phyloP scores from a whole-genome alignment of 2,797 vertebrate genomes.

The Eulemur albifrons region DNA sequence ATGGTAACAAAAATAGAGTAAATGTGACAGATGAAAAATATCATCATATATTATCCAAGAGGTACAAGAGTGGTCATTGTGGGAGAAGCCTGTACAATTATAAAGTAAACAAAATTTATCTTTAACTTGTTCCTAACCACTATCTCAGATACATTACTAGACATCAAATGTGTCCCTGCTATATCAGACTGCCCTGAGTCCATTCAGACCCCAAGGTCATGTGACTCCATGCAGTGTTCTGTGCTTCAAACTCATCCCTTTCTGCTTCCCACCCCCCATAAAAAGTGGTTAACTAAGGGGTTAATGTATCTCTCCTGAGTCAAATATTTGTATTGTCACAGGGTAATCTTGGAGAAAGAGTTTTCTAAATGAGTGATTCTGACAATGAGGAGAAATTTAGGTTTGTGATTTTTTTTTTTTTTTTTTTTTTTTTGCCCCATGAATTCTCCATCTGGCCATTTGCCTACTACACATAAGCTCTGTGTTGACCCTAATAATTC shows the following conservation, averaged over 20 bases:
- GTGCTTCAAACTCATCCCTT: not conserved
- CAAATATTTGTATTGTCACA: slow-evolving; percentile 26
- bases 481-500: slow-evolving; percentile 18
- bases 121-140: not conserved
- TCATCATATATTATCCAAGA: not conserved
- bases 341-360: slow-evolving; percentile 6
- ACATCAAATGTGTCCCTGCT: not conserved
- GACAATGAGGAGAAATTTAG: not conserved
- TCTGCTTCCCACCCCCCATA: not conserved
- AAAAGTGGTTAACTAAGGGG: not conserved
- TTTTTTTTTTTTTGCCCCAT: not conserved
- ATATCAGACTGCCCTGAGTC: not conserved
- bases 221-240: not conserved
- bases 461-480: not conserved
- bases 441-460: not conserved
- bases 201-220: not conserved
- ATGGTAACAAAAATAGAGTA: not conserved
- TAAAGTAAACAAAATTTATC: not conserved
- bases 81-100: not conserved
- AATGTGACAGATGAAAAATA: not conserved
- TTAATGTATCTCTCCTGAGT: not conserved
- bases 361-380: not conserved
- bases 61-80: not conserved
- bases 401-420: not conserved
- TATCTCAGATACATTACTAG: not conserved